phyloP scores from a whole-genome alignment of 2,797 vertebrate species.

The Tachyglossus aculeatus region DNA sequence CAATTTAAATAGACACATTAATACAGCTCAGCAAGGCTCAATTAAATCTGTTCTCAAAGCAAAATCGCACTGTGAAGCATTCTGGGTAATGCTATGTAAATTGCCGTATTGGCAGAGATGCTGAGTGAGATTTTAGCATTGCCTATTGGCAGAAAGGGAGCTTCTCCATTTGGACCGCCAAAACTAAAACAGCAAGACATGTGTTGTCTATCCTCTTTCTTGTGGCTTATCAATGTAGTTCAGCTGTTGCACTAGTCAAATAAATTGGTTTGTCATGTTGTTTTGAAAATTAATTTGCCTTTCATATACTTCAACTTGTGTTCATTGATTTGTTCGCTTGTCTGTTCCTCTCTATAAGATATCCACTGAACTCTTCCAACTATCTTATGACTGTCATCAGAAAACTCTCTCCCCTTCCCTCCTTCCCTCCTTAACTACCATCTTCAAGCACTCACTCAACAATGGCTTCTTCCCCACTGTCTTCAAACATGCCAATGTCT shows the following conservation, averaged over 20 bases:
- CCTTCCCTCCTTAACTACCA: too few relatives aligned
- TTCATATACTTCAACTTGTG: neutral
- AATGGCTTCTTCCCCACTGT: too few relatives aligned
- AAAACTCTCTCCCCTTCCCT: too few relatives aligned
- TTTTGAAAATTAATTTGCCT: conserved; percentile 37
- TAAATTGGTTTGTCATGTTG: conserved; percentile 51
- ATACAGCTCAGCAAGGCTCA: conserved; percentile 74
- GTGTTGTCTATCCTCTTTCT: conserved; percentile 35
- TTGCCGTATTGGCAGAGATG: conserved; percentile 69
- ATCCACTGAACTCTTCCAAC: too few relatives aligned
- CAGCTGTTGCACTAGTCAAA: conserved; percentile 34
- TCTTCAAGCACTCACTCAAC: too few relatives aligned
- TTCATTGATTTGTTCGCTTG: neutral
- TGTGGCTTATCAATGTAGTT: conserved; percentile 46
- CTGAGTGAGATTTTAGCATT: conserved; percentile 55
- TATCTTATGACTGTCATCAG: too few relatives aligned
- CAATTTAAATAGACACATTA: conserved; percentile 77
- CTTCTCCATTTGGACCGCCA: conserved; percentile 46
- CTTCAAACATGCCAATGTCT: too few relatives aligned
- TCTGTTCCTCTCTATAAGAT: too few relatives aligned
- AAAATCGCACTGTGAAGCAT: conserved; percentile 69
- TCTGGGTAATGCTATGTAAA: conserved; percentile 75
- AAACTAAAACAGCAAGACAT: conserved; percentile 56
- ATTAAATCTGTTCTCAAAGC: conserved; percentile 76
- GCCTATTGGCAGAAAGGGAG: conserved; percentile 65